Conservation (phyloP, 2,888 invertebrate species). For the Encarsia formosa region DNA sequence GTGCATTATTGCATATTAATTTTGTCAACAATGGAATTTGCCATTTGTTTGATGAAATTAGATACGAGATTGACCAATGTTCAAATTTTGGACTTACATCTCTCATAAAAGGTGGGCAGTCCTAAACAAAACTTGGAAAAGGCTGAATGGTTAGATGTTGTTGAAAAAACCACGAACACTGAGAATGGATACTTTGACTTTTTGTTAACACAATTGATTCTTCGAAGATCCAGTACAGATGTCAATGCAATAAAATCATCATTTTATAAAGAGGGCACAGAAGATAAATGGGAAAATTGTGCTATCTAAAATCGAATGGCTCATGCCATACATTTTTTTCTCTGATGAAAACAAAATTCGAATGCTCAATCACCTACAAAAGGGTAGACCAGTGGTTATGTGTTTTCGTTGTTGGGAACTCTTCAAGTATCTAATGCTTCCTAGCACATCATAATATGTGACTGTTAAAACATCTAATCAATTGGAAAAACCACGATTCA, state of each 20-base stretch:
- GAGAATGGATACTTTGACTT: conserved; percentile 34
- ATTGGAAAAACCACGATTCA: conserved; percentile 44
- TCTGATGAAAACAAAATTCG: conserved; percentile 27
- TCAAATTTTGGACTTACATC: conserved; percentile 38
- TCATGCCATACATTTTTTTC: conserved; percentile 24
- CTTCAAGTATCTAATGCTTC: conserved; percentile 43
- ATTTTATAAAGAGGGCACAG: conserved; percentile 1
- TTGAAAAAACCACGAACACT: conserved; percentile 16
- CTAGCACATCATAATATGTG: conserved; percentile 39
- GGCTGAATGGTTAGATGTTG: conserved; percentile 32
- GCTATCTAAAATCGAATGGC: conserved; percentile 29
- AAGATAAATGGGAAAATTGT: conserved; percentile 29
- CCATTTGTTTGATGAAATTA: conserved; percentile 39
- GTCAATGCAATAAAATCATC: conserved; percentile 34
- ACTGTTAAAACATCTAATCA: too few relatives aligned
- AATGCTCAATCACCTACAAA: conserved; percentile 23
- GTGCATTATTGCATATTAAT: conserved; percentile 4
- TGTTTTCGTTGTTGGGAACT: conserved; percentile 44
- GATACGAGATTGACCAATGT: conserved; percentile 39
- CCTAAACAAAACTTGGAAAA: conserved; percentile 16
- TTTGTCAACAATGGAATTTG: conserved; percentile 34
- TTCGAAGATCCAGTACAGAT: conserved; percentile 37
- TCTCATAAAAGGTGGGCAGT: not conserved
- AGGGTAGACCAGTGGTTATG: conserved; percentile 25
- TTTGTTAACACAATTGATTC: conserved; percentile 35